These are phyloP conservation scores for Carlito syrichta DNA, from an alignment of 2,113 vertebrate genomes.

Conservation along the genomic window DNA sequence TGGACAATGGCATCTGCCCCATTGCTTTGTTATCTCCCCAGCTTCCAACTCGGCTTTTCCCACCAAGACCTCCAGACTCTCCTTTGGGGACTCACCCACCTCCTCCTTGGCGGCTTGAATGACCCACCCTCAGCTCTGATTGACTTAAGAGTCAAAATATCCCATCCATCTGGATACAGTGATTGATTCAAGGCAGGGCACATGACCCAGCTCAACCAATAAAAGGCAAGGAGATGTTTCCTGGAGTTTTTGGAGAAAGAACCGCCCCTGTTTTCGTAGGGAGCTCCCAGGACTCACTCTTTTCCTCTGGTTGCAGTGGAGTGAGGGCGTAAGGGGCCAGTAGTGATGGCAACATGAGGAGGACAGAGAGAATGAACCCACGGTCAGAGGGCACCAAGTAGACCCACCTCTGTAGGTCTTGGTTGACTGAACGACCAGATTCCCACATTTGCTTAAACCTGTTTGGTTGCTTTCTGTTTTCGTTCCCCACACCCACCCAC, in stretches of 20 bases:
- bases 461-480: neutral
- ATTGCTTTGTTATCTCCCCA: neutral
- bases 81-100: fast-evolving
- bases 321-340: too few relatives aligned
- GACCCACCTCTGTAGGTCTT: neutral
- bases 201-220: neutral
- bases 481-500: too few relatives aligned
- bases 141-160: neutral
- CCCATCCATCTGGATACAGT: neutral
- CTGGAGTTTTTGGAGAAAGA: neutral
- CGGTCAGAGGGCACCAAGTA: neutral
- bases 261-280: fast-evolving
- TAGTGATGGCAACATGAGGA: neutral
- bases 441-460: neutral
- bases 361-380: neutral
- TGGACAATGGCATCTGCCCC: fast-evolving
- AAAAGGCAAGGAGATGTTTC: neutral
- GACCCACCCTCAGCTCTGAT: neutral
- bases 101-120: too few relatives aligned
- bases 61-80: neutral
- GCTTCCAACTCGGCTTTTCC: neutral
- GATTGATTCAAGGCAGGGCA: neutral
- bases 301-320: neutral
- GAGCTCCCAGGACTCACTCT: neutral
- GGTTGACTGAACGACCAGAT: neutral